These are phyloP conservation scores for Ormyrus thymus DNA, from an alignment of 2,888 invertebrate species.

Conservation along the genomic window DNA sequence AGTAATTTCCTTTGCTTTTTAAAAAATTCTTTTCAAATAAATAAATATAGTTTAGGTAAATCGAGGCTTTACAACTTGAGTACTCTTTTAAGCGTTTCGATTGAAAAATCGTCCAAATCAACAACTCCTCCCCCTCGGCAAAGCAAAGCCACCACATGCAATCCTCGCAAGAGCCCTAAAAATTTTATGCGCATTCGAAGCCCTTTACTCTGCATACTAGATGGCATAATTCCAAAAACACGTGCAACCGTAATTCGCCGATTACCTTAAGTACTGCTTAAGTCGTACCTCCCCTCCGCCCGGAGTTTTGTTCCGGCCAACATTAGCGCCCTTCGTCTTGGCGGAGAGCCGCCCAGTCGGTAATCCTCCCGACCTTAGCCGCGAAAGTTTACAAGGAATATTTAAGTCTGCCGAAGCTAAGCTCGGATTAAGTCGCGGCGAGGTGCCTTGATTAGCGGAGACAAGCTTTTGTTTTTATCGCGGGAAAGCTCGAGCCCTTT, in stretches of 20 bases:
- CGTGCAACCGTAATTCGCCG: constrained; percentile 30
- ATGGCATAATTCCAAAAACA: not conserved
- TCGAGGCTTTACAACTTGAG: too few relatives aligned
- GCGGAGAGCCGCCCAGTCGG: constrained; percentile 63
- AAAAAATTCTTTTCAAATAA: too few relatives aligned
- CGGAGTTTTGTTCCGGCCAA: constrained; percentile 50
- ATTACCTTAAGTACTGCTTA: constrained; percentile 41
- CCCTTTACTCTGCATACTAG: too few relatives aligned
- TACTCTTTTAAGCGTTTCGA: too few relatives aligned
- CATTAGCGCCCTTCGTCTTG: constrained; percentile 56
- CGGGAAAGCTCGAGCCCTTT: too few relatives aligned
- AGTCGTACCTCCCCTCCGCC: constrained; percentile 56
- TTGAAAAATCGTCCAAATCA: too few relatives aligned
- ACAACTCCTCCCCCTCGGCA: too few relatives aligned
- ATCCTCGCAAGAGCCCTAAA: too few relatives aligned
- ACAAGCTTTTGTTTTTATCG: constrained; percentile 67
- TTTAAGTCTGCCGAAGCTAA: constrained; percentile 71
- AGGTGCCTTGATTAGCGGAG: constrained; percentile 70
- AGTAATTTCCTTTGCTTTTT: too few relatives aligned
- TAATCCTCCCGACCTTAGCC: constrained; percentile 69
- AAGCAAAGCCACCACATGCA: too few relatives aligned
- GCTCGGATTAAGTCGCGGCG: constrained; percentile 71
- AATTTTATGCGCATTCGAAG: too few relatives aligned
- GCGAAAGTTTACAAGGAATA: constrained; percentile 74
- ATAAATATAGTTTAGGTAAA: too few relatives aligned